Base-by-base conservation (phyloP, 2,797 vertebrate genomes). In the Anguilla pacifica region DNA sequence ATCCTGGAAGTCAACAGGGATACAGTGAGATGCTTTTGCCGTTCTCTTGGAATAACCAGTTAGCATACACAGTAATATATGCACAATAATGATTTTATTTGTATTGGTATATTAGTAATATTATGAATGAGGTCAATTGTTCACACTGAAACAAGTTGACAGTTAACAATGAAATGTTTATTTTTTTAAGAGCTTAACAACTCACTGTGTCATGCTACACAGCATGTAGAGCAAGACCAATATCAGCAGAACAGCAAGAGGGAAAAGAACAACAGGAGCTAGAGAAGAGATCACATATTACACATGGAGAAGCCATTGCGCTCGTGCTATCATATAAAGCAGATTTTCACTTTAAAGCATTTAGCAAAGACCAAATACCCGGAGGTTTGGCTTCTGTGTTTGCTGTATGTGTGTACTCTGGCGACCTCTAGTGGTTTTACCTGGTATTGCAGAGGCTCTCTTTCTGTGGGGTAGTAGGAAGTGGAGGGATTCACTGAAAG, bases 131-230 rank as follows among this genome's bases (percentile, higher is more conserved):
- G 39, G 19, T 35, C 35, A 43, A 5, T 79, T 13, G 46, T 13
- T 51, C 79, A 82, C 7, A n/a, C 43, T 82, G 79, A 43, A 17
- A 22, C 74, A 77, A 10, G 43, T 46, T 81, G 13, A 4, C 5
- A 81, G 39, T 19, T 82, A 51, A 82, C 9, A 25, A n/a, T 49
- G 46, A 43, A 77, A 43, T 77, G 10, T 28, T 28, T 39, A 77
- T 43, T 43, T 35, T 77, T 43, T 15, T 43, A 19, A 43, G 39
- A 19, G 35, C 17, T 22, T 13, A 3, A n/a, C 7, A 82, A 70
- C 84, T 85, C 61, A 85, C 84, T 19, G 55, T 59, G 59, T 49
- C 55, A 17, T n/a, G 25, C 84, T 70, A n/a, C 59, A 85, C 22
- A 85, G 61, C 35, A 67, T n/a, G 84, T 49, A 85, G 35, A 85